Conservation (phyloP, 2,888 invertebrate genomes). For the Lasioglossum morio region DNA sequence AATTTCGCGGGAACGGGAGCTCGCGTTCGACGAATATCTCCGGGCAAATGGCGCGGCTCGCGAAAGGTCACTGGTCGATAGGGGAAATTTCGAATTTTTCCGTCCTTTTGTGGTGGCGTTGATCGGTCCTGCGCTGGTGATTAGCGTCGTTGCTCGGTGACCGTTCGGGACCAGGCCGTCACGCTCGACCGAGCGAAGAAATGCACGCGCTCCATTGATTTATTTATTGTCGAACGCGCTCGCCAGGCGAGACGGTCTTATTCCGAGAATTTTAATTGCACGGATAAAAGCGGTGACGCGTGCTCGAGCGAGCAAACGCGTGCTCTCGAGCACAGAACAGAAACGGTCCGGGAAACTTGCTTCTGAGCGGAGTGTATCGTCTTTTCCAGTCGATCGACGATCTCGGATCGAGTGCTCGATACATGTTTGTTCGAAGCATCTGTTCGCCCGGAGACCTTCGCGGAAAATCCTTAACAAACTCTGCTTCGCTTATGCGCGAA, state of each 20-base stretch:
- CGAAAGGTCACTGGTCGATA: neutral
- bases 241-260: constrained; percentile 52
- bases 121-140: constrained; percentile 36
- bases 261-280: constrained; percentile 69
- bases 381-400: constrained; percentile 10
- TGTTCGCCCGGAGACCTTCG: neutral
- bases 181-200: constrained; percentile 75
- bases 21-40: constrained; percentile 7
- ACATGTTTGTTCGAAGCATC: neutral
- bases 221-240: constrained; percentile 72
- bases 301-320: neutral
- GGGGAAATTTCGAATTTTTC: constrained; percentile 28
- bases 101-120: constrained; percentile 33
- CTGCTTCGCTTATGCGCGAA: neutral
- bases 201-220: constrained; percentile 74
- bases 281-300: constrained; percentile 47
- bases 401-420: neutral
- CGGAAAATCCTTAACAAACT: neutral
- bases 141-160: constrained; percentile 38
- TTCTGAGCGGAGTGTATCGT: neutral
- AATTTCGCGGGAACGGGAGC: neutral
- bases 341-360: neutral
- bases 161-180: constrained; percentile 58
- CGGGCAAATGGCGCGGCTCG: neutral
- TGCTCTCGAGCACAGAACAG: neutral